These are phyloP conservation scores for Ochotona princeps DNA, from an alignment of 2,113 vertebrate species.

Conservation along the genomic window DNA sequence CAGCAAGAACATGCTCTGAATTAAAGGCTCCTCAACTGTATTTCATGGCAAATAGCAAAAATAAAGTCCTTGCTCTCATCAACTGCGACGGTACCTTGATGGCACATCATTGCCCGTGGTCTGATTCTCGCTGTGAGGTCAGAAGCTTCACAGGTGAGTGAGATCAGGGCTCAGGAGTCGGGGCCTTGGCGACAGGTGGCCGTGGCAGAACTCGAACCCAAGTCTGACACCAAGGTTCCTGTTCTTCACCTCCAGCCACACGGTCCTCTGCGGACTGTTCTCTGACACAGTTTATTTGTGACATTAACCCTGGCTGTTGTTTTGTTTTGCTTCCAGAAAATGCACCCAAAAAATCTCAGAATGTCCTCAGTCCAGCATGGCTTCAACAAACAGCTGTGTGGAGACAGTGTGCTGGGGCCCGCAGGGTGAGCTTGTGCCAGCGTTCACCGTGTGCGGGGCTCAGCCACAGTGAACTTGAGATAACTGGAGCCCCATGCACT, in stretches of 20 bases:
- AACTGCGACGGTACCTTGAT: not conserved
- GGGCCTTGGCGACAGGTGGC: not conserved
- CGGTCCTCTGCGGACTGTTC: not conserved
- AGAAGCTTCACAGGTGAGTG: not conserved
- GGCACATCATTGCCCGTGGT: not conserved
- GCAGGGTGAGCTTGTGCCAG: not conserved
- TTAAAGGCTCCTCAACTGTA: not conserved
- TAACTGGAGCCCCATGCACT: not conserved
- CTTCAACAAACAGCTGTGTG: conserved; percentile 16
- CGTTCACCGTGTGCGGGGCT: not conserved
- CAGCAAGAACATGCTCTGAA: not conserved
- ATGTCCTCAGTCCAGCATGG: not conserved
- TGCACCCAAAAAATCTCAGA: not conserved
- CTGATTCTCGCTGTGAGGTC: not conserved
- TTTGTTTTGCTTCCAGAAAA: conserved; percentile 10
- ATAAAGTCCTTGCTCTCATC: not conserved
- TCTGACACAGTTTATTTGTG: not conserved
- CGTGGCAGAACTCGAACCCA: not conserved
- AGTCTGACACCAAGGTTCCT: not conserved
- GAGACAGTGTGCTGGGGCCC: not conserved
- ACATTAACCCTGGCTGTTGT: not conserved
- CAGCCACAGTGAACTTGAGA: not conserved
- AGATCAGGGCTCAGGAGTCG: not conserved
- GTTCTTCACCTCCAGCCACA: not conserved
- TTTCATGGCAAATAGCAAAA: conserved; percentile 13